A percentile compares a stretch with the other conserved stretches of the same genome.
Conservation (phyloP, 2,797 vertebrate species). For the Tenualosa ilisha region DNA sequence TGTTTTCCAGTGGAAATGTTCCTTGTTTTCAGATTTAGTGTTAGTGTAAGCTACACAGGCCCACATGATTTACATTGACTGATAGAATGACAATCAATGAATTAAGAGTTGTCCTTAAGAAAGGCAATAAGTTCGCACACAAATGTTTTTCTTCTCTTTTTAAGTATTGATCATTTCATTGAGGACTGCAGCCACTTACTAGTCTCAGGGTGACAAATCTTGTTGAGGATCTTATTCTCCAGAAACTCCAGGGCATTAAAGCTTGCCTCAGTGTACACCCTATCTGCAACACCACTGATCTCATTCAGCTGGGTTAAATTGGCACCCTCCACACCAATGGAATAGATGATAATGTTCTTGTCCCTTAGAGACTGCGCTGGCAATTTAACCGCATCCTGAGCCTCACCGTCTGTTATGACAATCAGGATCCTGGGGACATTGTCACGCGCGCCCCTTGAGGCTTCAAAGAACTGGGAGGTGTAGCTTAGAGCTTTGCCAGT, state of each 20-base stretch:
- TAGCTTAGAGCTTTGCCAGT: conserved; percentile 74
- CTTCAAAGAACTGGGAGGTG: conserved; percentile 57
- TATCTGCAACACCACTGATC: conserved; percentile 71
- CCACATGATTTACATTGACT: no score
- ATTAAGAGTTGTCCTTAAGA: background rate
- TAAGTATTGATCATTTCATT: background rate
- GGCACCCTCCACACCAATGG: conserved; percentile 77
- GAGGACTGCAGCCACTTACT: conserved; percentile 63
- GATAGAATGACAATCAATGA: no score
- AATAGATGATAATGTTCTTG: conserved; percentile 73
- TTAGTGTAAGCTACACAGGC: no score
- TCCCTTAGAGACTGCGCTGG: conserved; percentile 72
- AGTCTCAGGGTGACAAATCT: conserved; percentile 72
- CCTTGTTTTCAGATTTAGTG: no score
- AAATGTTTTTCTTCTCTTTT: background rate
- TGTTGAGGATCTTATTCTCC: conserved; percentile 74
- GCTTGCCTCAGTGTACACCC: conserved; percentile 65
- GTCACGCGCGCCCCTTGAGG: conserved; percentile 59
- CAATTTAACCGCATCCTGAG: conserved; percentile 71
- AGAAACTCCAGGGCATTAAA: conserved; percentile 74
- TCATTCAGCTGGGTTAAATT: conserved; percentile 74
- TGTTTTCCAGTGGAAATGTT: no score
- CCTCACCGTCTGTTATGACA: conserved; percentile 80
- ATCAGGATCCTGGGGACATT: conserved; percentile 75
- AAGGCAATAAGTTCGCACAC: background rate